Evolutionary conservation across 1,140 invertebrate species (phyloP), one percentile per base, ranked within the genome.

Genomic region (Heterodera carotae): DNA sequence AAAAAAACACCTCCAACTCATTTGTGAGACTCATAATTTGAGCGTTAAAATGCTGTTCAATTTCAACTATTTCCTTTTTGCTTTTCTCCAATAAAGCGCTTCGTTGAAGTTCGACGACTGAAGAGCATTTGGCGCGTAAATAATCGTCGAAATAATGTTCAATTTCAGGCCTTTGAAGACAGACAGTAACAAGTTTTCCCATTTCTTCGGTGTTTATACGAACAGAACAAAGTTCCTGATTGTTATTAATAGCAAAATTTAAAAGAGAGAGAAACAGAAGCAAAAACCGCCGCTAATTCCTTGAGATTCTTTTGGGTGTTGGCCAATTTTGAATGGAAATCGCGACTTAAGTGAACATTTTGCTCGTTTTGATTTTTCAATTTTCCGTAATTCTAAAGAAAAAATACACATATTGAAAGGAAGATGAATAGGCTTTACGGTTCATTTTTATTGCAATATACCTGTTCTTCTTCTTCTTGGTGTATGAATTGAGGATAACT

Each of bases 1-100:
- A n/a, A n/a, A n/a, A n/a, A n/a, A n/a, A n/a, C 12, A 74, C 72
- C 72, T 74, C 15, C 29, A 74, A 59, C 34, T 74, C 64, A 39
- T 74, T 56, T 36, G 59, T 12, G 15, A 74, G 4, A 27, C 31
- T 56, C 39, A 0, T n/a, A n/a, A 74, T 74, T 62, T 62, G 27
- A 39, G 3, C 33, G 25, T 62, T 56, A 27, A 18, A 43, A 25
- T 74, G 66, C 53, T 22, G 27, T 34, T 74, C 72, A 18, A 74
- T 64, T 33, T 74, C 56, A 5, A n/a, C 10, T 18, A 74, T 62
- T 25, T 36, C 33, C 18, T 74, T 15, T 22, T 22, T 29, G 27
- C 25, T 15, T 36, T 74, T 74, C 12, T 64, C 29, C 12, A 66
- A 34, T n/a, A 33, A 43, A 27, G 59, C 12, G 7, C 66, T 15